Evolutionary conservation across 2,888 invertebrate genomes (phyloP).

Genomic region (Leptopterna dolabrata): DNA sequence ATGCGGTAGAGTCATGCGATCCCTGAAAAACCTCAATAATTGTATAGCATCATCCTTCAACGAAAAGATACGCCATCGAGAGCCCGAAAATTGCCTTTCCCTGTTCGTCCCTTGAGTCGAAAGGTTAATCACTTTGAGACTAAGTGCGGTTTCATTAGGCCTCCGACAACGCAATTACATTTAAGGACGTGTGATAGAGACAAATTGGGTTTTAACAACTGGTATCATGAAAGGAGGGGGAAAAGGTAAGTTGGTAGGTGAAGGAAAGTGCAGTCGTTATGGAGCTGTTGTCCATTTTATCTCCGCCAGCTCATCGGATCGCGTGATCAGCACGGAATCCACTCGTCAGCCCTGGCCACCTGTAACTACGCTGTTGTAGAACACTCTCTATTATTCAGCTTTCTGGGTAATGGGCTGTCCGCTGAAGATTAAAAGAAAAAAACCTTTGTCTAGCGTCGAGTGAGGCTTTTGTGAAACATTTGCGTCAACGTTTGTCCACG

Average conservation of each 20-base stretch:
- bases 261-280: slow-evolving; percentile 50
- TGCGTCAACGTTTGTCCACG: no score
- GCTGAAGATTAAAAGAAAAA: neutral
- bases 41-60: neutral
- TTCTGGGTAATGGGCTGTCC: slow-evolving; percentile 19
- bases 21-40: neutral
- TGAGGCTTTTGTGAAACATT: neutral
- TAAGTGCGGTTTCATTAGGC: slow-evolving; percentile 47
- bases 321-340: slow-evolving; percentile 49
- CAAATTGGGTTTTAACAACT: slow-evolving; percentile 51
- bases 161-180: slow-evolving; percentile 43
- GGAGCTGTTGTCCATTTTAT: slow-evolving; percentile 36
- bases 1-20: neutral
- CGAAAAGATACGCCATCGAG: neutral
- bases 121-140: slow-evolving; percentile 51
- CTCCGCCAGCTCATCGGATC: slow-evolving; percentile 5
- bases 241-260: slow-evolving; percentile 1
- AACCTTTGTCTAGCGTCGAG: neutral
- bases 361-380: slow-evolving; percentile 25
- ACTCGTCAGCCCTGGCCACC: slow-evolving; percentile 51
- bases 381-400: slow-evolving; percentile 40
- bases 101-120: neutral
- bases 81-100: neutral
- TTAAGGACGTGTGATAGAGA: slow-evolving; percentile 52
- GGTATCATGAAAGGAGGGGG: slow-evolving; percentile 28